phyloP scores from a whole-genome alignment of 1,140 invertebrate genomes.

The Phymastichus coffea region DNA sequence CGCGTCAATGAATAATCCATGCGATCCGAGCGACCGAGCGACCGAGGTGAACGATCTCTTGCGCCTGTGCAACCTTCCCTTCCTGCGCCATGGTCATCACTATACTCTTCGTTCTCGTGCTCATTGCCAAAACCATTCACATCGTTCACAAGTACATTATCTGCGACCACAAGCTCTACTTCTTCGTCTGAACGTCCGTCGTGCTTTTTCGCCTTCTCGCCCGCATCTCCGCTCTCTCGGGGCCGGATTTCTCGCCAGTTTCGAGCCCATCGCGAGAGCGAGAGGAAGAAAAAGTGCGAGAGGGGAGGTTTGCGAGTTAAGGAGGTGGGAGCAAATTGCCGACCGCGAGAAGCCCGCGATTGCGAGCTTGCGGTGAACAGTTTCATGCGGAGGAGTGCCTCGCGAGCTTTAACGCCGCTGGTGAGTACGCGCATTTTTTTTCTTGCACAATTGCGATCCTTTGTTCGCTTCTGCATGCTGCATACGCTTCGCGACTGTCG shows the following conservation, averaged over 20 bases:
- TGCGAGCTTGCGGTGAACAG: too few relatives aligned
- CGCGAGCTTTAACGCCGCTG: too few relatives aligned
- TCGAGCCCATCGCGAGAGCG: too few relatives aligned
- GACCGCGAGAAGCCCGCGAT: too few relatives aligned
- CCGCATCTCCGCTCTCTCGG: not conserved
- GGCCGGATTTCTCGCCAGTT: not conserved
- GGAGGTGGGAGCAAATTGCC: too few relatives aligned
- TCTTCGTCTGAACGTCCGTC: not conserved
- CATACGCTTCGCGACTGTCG: too few relatives aligned
- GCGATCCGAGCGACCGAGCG: not conserved
- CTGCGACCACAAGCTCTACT: not conserved
- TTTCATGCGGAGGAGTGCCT: too few relatives aligned
- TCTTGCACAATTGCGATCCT: too few relatives aligned
- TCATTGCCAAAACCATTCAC: not conserved
- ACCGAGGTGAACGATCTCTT: slow-evolving; percentile 25
- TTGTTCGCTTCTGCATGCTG: too few relatives aligned
- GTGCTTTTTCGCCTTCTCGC: not conserved
- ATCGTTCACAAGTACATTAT: not conserved
- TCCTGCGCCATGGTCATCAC: not conserved
- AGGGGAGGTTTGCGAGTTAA: too few relatives aligned
- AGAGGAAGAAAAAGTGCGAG: too few relatives aligned
- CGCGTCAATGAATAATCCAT: not conserved
- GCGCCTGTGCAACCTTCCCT: slow-evolving; percentile 16
- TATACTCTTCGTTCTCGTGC: not conserved
- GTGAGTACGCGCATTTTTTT: too few relatives aligned